These are phyloP conservation scores for Picathartes gymnocephalus DNA, from an alignment of 2,113 vertebrate genomes.

Conservation along the genomic window DNA sequence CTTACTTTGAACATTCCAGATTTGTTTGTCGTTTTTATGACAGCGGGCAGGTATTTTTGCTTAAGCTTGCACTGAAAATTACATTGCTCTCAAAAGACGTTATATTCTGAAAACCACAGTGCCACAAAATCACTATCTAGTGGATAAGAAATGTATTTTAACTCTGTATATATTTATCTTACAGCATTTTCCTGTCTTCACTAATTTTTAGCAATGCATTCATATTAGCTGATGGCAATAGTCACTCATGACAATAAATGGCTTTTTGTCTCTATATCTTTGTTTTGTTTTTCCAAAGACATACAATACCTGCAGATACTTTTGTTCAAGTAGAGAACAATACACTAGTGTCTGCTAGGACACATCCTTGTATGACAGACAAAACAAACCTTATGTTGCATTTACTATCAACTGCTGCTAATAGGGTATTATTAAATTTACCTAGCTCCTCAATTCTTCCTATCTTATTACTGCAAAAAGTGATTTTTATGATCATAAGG, in stretches of 20 bases:
- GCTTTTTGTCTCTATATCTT: constrained; percentile 69
- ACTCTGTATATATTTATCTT: constrained; percentile 87
- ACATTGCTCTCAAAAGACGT: constrained; percentile 69
- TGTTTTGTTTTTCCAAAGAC: constrained; percentile 72
- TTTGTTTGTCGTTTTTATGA: constrained; percentile 63
- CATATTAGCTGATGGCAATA: constrained; percentile 81
- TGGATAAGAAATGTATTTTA: constrained; percentile 80
- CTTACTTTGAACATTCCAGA: constrained; percentile 84
- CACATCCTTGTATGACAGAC: constrained; percentile 77
- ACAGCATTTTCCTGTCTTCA: constrained; percentile 81
- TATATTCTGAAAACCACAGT: constrained; percentile 76
- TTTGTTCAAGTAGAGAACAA: constrained; percentile 70
- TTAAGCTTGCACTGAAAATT: constrained; percentile 87
- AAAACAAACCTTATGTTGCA: constrained; percentile 83
- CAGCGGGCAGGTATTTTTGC: constrained; percentile 75
- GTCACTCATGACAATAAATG: constrained; percentile 65
- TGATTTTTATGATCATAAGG: constrained; percentile 69
- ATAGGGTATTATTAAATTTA: constrained; percentile 76
- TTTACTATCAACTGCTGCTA: constrained; percentile 82
- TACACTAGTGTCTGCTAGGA: constrained; percentile 68
- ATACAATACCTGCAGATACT: constrained; percentile 68
- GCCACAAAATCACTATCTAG: constrained; percentile 79
- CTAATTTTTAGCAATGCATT: constrained; percentile 78
- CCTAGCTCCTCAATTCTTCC: constrained; percentile 74
- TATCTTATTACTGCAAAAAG: constrained; percentile 72